Evolutionary conservation across 2,113 vertebrate genomes (phyloP).

Genomic region (Siniperca chuatsi): DNA sequence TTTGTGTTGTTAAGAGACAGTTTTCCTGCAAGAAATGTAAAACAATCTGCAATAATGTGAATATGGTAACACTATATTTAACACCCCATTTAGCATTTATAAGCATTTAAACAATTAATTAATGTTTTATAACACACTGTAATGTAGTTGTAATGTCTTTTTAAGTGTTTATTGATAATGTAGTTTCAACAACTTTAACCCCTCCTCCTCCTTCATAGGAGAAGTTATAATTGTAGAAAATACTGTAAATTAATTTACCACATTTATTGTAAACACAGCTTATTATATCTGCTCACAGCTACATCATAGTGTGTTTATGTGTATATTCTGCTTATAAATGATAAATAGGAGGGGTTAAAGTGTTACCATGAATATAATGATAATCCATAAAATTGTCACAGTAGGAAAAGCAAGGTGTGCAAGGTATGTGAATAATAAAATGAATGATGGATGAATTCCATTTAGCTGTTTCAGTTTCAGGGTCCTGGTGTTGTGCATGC

Average conservation of each 20-base stretch:
- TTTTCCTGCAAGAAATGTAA: neutral
- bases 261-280: neutral
- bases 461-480: neutral
- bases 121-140: neutral
- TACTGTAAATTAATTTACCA: neutral
- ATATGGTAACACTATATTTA: neutral
- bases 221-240: neutral
- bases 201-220: neutral
- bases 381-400: neutral
- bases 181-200: neutral
- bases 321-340: neutral
- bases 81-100: neutral
- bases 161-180: neutral
- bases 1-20: neutral
- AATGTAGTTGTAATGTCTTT: neutral
- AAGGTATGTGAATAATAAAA: neutral
- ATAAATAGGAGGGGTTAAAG: neutral
- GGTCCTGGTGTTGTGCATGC: neutral
- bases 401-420: neutral
- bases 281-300: neutral
- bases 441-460: neutral
- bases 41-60: neutral
- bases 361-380: neutral
- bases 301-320: neutral
- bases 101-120: neutral